phyloP scores from a whole-genome alignment of 1,140 invertebrate species.

The Phymorhynchus buccinoides region DNA sequence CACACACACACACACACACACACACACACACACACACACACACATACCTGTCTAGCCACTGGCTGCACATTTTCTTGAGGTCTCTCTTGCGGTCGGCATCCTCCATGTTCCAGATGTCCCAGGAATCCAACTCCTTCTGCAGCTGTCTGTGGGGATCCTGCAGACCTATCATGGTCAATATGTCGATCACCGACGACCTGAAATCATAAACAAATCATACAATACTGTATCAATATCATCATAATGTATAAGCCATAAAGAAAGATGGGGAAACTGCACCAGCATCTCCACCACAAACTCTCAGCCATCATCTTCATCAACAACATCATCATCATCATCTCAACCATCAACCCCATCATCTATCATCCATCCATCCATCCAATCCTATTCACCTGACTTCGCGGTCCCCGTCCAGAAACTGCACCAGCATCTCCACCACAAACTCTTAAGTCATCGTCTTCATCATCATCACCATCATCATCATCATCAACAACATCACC shows the following conservation, averaged over 20 bases:
- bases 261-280: conserved; percentile 67
- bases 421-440: conserved; percentile 64
- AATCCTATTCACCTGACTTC: conserved; percentile 63
- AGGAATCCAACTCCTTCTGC: conserved; percentile 69
- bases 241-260: no score
- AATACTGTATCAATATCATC: no score
- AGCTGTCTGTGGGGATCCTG: conserved; percentile 67
- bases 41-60: conserved; percentile 69
- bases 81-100: conserved; percentile 63
- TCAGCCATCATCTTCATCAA: conserved; percentile 55
- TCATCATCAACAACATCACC: neutral
- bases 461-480: conserved; percentile 52
- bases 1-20: neutral
- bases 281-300: conserved; percentile 68
- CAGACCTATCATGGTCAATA: conserved; percentile 58
- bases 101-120: conserved; percentile 72
- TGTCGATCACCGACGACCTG: conserved; percentile 57
- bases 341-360: neutral
- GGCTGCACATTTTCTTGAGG: conserved; percentile 61
- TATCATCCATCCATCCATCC: neutral
- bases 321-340: conserved; percentile 36
- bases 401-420: conserved; percentile 69
- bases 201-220: neutral
- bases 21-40: neutral
- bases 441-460: conserved; percentile 60